Conservation (phyloP, 2,888 invertebrate genomes). For the Chrysotoxum bicinctum region DNA sequence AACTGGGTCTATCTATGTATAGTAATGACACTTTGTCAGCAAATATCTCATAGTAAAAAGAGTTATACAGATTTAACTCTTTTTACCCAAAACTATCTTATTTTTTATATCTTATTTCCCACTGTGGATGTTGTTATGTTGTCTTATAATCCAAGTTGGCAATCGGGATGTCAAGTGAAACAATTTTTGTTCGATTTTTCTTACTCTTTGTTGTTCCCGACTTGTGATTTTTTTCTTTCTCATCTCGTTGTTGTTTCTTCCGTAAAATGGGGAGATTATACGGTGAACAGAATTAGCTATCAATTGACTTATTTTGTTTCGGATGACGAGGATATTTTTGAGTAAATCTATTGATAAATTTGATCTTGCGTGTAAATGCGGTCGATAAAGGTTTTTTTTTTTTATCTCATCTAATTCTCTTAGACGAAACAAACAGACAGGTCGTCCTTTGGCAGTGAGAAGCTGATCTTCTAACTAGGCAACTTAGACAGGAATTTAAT, state of each 20-base stretch:
- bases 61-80: too few species aligned
- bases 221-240: background rate
- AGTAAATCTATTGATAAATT: constrained; percentile 28
- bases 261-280: constrained; percentile 35
- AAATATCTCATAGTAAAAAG: too few species aligned
- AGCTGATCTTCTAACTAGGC: background rate
- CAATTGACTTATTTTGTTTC: constrained; percentile 42
- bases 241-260: constrained; percentile 5
- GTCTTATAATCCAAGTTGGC: background rate
- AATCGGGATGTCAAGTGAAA: constrained; percentile 51
- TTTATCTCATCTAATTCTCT: background rate
- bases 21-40: too few species aligned
- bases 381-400: constrained; percentile 17
- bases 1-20: too few species aligned
- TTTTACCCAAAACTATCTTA: too few species aligned
- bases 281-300: constrained; percentile 47
- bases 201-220: background rate
- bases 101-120: too few species aligned
- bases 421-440: background rate
- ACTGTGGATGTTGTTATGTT: background rate
- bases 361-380: constrained; percentile 51
- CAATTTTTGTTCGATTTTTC: background rate
- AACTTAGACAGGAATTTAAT: constrained; percentile 5
- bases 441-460: background rate
- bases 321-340: constrained; percentile 10